These are phyloP conservation scores for Dorcus parallelipipedus DNA, from an alignment of 2,888 invertebrate species.

Conservation along the genomic window DNA sequence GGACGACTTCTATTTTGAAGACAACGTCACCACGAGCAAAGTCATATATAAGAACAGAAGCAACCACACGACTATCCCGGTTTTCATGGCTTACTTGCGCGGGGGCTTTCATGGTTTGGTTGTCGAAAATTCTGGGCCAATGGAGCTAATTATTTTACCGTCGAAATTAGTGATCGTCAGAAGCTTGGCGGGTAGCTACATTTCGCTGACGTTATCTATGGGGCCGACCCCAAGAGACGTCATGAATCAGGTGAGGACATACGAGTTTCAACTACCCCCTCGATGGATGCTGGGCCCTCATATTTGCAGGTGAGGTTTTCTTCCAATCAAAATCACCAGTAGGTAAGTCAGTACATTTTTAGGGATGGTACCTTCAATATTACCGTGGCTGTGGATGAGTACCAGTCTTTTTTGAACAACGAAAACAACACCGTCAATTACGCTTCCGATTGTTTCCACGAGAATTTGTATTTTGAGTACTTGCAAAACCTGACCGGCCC, in stretches of 20 bases:
- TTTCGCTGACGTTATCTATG: conserved; percentile 51
- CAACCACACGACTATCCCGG: conserved; percentile 51
- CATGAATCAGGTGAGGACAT: conserved; percentile 33
- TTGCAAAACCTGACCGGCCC: conserved; percentile 5
- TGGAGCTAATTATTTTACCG: conserved; percentile 53
- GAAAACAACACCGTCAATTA: conserved; percentile 29
- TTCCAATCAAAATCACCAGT: no score
- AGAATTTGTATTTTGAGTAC: conserved; percentile 38
- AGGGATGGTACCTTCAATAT: conserved; percentile 35
- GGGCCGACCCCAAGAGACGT: conserved; percentile 54
- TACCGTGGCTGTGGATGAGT: conserved; percentile 32
- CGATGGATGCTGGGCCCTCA: conserved; percentile 51
- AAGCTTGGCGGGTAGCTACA: conserved; percentile 49
- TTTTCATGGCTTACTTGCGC: conserved; percentile 54
- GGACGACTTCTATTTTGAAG: conserved; percentile 51
- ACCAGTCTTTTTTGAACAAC: conserved; percentile 23
- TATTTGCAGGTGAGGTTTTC: conserved; percentile 43
- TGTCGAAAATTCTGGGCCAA: conserved; percentile 53
- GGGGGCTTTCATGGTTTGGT: conserved; percentile 57
- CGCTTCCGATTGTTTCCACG: conserved; percentile 51
- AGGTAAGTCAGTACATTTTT: conserved; percentile 12
- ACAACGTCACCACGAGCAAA: conserved; percentile 37
- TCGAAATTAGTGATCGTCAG: conserved; percentile 56
- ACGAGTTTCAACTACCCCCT: conserved; percentile 34
- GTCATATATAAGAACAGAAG: conserved; percentile 51